Evolutionary conservation across 2,797 vertebrate genomes (phyloP), one percentile per base, ranked within the genome.

Genomic region (Tokudaia tokunoshimensis): DNA sequence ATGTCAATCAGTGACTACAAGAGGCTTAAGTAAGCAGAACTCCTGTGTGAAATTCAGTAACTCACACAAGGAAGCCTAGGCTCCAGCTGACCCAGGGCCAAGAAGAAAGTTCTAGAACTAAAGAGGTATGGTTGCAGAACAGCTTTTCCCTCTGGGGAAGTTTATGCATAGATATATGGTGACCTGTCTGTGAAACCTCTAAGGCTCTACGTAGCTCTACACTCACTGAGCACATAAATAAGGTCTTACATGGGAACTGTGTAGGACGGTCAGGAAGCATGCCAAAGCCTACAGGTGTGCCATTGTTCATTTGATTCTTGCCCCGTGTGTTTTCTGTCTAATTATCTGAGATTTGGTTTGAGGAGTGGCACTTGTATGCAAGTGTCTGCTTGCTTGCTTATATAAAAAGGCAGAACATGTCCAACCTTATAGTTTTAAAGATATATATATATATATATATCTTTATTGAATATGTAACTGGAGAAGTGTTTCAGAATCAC

Each of bases 301-400:
- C n/a, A 41, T 29, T 89, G 79, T 65, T 52, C 57, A 14, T 29
- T 52, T 52, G 41, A 75, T 82, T 81, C 57, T 80, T 79, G 72
- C 22, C 31, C 6, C 26, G 5, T 19, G 34, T 79, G 37, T 80
- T 89, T 83, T 74, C 67, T 24, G 3, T 89, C 65, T 61, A 65
- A 89, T 78, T 79, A 89, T 65, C 57, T 85, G 84, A 79, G 3
- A 90, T 84, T 95, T 63, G 37, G 34, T 89, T 89, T 70, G 94
- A 90, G 92, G 94, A 74, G 29, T 12, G 44, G 14, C 74, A n/a
- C 34, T 65, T 81, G 41, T 85, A 41, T 95, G 47, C 41, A 82
- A 78, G 61, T 15, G 67, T 89, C 76, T 92, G 75, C 50, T 75
- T 87, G 81, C 17, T 65, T n/a, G 67, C 67, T 72, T n/a, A 37